Conservation (phyloP, 2,113 vertebrate species). For the Vulpes ferrilata region DNA sequence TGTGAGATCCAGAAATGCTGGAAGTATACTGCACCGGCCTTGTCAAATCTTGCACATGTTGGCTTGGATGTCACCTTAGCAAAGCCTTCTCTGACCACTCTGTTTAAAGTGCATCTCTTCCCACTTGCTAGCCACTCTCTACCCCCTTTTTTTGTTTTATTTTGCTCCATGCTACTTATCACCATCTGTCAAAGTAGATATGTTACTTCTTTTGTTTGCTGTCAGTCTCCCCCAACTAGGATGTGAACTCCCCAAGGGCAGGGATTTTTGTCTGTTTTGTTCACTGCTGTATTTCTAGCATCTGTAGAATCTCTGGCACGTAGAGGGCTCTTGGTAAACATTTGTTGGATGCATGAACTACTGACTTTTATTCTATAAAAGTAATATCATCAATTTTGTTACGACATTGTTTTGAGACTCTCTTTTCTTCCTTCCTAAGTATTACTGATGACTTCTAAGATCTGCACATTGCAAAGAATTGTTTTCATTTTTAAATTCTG, state of each 20-base stretch:
- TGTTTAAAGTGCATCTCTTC: background rate
- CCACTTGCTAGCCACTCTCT: background rate
- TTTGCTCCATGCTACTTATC: background rate
- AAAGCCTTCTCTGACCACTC: background rate
- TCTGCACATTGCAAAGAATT: slow-evolving; percentile 19
- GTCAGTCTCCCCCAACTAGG: background rate
- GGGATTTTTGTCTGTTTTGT: slow-evolving; percentile 9
- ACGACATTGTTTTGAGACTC: background rate
- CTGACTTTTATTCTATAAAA: background rate
- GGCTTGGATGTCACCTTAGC: background rate
- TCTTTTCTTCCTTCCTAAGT: slow-evolving; percentile 20
- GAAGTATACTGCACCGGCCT: background rate
- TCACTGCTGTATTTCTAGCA: slow-evolving; percentile 22
- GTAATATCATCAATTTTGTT: slow-evolving; percentile 40
- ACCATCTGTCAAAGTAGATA: background rate
- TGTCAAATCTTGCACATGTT: background rate
- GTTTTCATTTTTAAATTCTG: slow-evolving; percentile 34
- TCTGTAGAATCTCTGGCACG: background rate
- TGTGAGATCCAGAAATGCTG: background rate
- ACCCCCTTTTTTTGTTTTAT: background rate
- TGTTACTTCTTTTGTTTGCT: slow-evolving; percentile 13
- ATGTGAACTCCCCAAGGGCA: background rate
- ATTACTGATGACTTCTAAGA: slow-evolving; percentile 45
- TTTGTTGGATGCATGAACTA: slow-evolving; percentile 15
- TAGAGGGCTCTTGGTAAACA: background rate